Conservation (phyloP, 2,888 invertebrate species). For the Abscondita cerata region DNA sequence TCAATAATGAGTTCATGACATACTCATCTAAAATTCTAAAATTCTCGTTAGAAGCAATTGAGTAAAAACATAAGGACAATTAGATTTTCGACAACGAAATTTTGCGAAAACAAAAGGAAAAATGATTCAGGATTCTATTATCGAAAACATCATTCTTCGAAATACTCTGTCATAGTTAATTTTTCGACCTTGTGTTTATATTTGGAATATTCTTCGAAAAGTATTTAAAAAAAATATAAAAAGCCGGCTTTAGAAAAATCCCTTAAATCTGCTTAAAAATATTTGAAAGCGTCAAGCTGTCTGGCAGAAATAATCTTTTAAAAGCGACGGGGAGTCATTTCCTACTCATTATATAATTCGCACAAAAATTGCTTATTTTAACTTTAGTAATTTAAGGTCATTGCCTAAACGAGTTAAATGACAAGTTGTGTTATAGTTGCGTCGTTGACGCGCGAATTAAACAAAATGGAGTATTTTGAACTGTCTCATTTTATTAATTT, state of each 20-base stretch:
- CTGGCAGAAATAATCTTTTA: slow-evolving; percentile 31
- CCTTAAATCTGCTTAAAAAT: slow-evolving; percentile 10
- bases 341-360: slow-evolving; percentile 30
- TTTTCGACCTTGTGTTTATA: neutral
- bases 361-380: slow-evolving; percentile 26
- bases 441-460: neutral
- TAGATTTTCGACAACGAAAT: neutral
- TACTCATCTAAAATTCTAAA: slow-evolving; percentile 12
- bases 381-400: slow-evolving; percentile 30
- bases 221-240: neutral
- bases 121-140: slow-evolving; percentile 12
- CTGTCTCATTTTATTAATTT: neutral
- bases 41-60: slow-evolving; percentile 19
- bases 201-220: neutral
- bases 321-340: slow-evolving; percentile 26
- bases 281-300: slow-evolving; percentile 42
- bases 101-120: slow-evolving; percentile 1
- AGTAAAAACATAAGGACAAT: slow-evolving; percentile 2
- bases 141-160: slow-evolving; percentile 1
- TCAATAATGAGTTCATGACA: slow-evolving; percentile 20
- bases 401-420: slow-evolving; percentile 28
- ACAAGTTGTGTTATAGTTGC: slow-evolving; percentile 20
- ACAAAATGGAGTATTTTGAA: slow-evolving; percentile 22
- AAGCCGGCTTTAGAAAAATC: slow-evolving; percentile 8
- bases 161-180: neutral